phyloP scores from a whole-genome alignment of 2,888 invertebrate species.

The Tineola bisselliella region DNA sequence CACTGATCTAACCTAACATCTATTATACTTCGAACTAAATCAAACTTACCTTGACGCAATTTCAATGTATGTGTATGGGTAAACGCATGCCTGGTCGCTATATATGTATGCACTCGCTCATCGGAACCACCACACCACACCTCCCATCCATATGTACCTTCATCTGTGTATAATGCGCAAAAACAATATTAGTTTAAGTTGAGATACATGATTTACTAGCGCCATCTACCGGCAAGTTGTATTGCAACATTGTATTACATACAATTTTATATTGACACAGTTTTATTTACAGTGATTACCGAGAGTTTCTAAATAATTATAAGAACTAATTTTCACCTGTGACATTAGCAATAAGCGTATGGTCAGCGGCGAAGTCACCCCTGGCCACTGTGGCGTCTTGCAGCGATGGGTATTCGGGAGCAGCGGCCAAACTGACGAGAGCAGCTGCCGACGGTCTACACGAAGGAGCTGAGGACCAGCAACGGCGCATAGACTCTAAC shows the following conservation, averaged over 20 bases:
- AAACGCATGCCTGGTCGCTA: constrained; percentile 29
- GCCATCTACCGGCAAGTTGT: too few relatives aligned
- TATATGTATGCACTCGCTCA: constrained; percentile 53
- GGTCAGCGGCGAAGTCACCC: not conserved
- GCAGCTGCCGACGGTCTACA: constrained; percentile 94
- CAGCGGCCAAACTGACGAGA: constrained; percentile 89
- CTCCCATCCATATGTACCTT: constrained; percentile 70
- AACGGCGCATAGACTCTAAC: constrained; percentile 93
- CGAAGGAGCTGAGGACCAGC: constrained; percentile 89
- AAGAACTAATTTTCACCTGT: constrained; percentile 15
- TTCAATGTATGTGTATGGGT: constrained; percentile 41
- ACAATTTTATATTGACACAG: too few relatives aligned
- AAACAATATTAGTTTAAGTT: too few relatives aligned
- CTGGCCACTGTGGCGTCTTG: constrained; percentile 26
- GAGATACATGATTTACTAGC: too few relatives aligned
- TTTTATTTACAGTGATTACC: too few relatives aligned
- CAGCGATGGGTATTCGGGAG: constrained; percentile 85
- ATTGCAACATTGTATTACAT: too few relatives aligned
- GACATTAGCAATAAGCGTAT: constrained; percentile 1
- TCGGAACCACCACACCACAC: constrained; percentile 72
- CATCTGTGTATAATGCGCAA: constrained; percentile 39
- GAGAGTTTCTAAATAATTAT: too few relatives aligned
- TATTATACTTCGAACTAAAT: too few relatives aligned
- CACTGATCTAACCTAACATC: too few relatives aligned
- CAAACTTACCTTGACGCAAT: constrained; percentile 35